These are phyloP conservation scores for Todus mexicanus DNA, from an alignment of 2,797 vertebrate genomes.

Conservation along the genomic window DNA sequence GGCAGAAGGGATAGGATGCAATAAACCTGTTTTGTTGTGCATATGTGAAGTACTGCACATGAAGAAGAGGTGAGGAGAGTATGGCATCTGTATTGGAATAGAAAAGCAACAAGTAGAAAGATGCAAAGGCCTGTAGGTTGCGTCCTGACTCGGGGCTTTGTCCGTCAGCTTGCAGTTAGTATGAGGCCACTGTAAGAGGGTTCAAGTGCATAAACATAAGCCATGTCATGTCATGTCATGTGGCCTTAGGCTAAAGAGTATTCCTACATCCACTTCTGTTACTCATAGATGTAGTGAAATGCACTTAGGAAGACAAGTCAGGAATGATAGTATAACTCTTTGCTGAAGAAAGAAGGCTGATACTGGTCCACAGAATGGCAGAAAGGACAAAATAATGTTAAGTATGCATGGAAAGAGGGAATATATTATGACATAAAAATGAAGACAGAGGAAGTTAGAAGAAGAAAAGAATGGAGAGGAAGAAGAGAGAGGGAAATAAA, in stretches of 20 bases:
- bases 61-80: neutral
- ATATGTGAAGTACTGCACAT: neutral
- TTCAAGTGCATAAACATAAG: neutral
- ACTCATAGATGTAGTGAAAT: neutral
- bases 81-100: neutral
- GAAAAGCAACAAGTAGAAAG: neutral
- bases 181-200: neutral
- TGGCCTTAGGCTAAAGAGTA: neutral
- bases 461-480: neutral
- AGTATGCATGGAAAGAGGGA: neutral
- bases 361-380: neutral
- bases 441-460: neutral
- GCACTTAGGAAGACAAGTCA: neutral
- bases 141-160: neutral
- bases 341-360: neutral
- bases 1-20: neutral
- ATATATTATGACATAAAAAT: neutral
- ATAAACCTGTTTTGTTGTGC: neutral
- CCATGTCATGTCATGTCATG: neutral
- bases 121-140: neutral
- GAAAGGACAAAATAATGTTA: neutral
- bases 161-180: neutral
- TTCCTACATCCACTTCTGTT: neutral
- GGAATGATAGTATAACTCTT: neutral
- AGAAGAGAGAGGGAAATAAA: neutral